Conservation (phyloP, 35 echinoderm and acorn worm genomes). For the Lytechinus variegatus region DNA sequence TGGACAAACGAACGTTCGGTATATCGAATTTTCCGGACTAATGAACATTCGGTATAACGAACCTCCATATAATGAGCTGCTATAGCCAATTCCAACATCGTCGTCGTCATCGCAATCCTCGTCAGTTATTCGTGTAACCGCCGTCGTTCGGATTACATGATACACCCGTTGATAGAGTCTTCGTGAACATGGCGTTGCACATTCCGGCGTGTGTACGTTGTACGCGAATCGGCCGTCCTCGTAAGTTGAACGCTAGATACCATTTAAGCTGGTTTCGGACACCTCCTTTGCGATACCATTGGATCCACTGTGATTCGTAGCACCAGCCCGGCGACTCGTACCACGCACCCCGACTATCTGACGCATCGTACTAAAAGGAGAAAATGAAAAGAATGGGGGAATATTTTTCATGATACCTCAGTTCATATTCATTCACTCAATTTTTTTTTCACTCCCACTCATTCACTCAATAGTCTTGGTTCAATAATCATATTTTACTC, state of each 20-base stretch:
- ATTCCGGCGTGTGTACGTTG: neutral
- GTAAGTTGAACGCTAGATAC: neutral
- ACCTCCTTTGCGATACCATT: neutral
- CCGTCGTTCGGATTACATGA: constrained; percentile 22
- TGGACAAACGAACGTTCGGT: too few species aligned
- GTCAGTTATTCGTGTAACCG: constrained; percentile 23
- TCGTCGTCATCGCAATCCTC: neutral
- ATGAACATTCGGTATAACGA: too few species aligned
- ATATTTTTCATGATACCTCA: neutral
- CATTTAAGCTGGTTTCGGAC: neutral
- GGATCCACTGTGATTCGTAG: neutral
- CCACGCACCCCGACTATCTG: neutral
- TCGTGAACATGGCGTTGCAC: neutral
- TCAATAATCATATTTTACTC: too few species aligned
- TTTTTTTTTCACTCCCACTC: neutral
- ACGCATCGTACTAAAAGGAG: neutral
- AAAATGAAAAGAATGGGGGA: neutral
- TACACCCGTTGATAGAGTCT: neutral
- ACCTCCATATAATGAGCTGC: too few species aligned
- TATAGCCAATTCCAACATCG: neutral
- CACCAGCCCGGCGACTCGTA: neutral
- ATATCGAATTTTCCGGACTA: too few species aligned
- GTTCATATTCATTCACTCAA: neutral
- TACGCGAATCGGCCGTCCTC: neutral
- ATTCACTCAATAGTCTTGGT: too few species aligned